phyloP scores from a whole-genome alignment of 2,113 vertebrate species.

The Dermatemys mawii region DNA sequence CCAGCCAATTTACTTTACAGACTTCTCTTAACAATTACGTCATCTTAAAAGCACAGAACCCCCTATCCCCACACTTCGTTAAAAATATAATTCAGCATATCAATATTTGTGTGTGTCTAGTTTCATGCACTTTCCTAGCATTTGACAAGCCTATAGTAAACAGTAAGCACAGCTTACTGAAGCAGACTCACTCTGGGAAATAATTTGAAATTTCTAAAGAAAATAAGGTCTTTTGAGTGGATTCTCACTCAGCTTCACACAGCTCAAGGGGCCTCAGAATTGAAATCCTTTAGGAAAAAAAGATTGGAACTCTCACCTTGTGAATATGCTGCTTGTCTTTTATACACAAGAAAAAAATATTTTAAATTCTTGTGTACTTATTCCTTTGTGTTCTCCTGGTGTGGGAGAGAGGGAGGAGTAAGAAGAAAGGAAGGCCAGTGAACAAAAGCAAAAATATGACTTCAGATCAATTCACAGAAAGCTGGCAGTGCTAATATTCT shows the following conservation, averaged over 20 bases:
- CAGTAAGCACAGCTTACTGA: constrained; percentile 25
- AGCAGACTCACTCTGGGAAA: not conserved
- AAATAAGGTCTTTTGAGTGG: constrained; percentile 25
- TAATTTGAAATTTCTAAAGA: constrained; percentile 31
- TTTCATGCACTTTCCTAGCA: not conserved
- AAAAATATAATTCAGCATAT: not conserved
- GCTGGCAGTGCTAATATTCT: not conserved
- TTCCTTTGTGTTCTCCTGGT: not conserved
- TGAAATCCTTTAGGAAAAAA: constrained; percentile 29
- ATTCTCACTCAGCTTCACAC: not conserved
- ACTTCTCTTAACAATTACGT: not conserved
- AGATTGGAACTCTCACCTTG: constrained; percentile 41
- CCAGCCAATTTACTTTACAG: not conserved
- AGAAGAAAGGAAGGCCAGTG: not conserved
- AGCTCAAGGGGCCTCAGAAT: constrained; percentile 32
- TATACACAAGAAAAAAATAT: constrained; percentile 58
- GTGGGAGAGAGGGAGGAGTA: not conserved
- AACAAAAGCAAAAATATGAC: constrained; percentile 11
- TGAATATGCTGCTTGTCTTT: constrained; percentile 46
- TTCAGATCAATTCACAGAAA: constrained; percentile 54
- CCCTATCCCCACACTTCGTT: not conserved
- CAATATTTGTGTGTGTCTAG: not conserved
- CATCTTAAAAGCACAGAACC: not conserved
- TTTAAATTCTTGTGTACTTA: constrained; percentile 2
- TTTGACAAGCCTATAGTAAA: not conserved